Evolutionary conservation across 2,113 vertebrate genomes (phyloP), one percentile per base, ranked within the genome.

Genomic region (Otocyon megalotis): DNA sequence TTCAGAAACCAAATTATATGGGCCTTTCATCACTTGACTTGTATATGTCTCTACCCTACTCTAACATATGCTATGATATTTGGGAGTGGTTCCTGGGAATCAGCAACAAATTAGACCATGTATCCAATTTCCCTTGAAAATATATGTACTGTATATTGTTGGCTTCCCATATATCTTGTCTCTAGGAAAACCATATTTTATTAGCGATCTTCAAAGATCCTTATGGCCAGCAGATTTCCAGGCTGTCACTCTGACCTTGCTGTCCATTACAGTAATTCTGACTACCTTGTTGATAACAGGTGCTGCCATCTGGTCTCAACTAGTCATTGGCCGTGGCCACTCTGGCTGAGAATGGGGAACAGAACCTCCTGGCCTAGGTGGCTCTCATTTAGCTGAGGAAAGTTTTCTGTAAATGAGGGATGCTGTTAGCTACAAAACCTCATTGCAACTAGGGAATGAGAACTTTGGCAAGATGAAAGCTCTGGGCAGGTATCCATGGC

Each of bases 361-460:
- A 43, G 74, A 58, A 35, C 16, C 4, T 60, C 85, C 54, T 24
- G 8, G 17, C 24, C 3, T 56, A 48, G n/a, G n/a, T 19, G 53
- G 62, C 26, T 60, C 26, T 53, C 58, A 43, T 53, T 93, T 60
- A 53, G 53, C 83, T 88, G 60, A 96, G 77, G 37, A 37, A 9
- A 17, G 15, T 48, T 94, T 58, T 88, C 88, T 88, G 71, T 32
- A 79, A 77, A 92, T 48, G 3, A 22, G 3, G 13, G 3, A 8
- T 17, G 20, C 26, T 15, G 1, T 79, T 53, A 53, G 28, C 53
- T 54, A 20, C 26, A 77, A 53, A 89, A 77, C 43, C 50, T 69
- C 37, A 53, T 6, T 37, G 77, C 20, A 72, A 54, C 20, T 19
- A n/a, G 56, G 19, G 32, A 6, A 16, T 76, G 19, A 63, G 35